These are phyloP conservation scores for Mesitornis unicolor DNA, from an alignment of 2,113 vertebrate genomes.

Conservation along the genomic window DNA sequence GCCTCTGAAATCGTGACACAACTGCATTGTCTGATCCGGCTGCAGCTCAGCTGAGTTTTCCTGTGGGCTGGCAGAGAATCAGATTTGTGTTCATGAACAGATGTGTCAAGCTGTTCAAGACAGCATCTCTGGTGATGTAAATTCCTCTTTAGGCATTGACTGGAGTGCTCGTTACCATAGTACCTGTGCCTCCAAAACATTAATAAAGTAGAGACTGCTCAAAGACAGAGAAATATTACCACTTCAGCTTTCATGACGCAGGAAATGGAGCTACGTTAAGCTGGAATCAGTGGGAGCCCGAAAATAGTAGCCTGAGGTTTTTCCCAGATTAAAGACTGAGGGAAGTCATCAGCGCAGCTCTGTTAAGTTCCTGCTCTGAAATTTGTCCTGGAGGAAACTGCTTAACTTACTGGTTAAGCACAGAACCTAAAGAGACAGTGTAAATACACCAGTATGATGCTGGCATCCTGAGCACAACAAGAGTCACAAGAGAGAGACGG, in stretches of 20 bases:
- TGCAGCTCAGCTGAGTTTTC: conserved; percentile 2
- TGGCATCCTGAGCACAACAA: background rate
- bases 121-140: background rate
- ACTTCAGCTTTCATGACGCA: background rate
- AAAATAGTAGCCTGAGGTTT: conserved; percentile 18
- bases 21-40: conserved; percentile 1
- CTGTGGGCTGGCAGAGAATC: background rate
- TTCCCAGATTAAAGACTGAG: background rate
- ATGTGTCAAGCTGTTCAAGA: conserved; percentile 38
- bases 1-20: conserved; percentile 4
- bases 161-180: conserved; percentile 1
- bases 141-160: conserved; percentile 19
- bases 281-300: background rate
- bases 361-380: background rate
- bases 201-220: background rate
- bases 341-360: background rate
- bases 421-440: background rate
- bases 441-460: background rate
- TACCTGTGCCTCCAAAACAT: conserved; percentile 4
- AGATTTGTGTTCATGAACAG: conserved; percentile 3
- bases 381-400: conserved; percentile 9
- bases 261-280: background rate
- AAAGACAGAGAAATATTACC: background rate
- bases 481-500: background rate
- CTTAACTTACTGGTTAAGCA: background rate